Evolutionary conservation across 2,797 vertebrate genomes (phyloP).

Genomic region (Eospalax fontanierii): DNA sequence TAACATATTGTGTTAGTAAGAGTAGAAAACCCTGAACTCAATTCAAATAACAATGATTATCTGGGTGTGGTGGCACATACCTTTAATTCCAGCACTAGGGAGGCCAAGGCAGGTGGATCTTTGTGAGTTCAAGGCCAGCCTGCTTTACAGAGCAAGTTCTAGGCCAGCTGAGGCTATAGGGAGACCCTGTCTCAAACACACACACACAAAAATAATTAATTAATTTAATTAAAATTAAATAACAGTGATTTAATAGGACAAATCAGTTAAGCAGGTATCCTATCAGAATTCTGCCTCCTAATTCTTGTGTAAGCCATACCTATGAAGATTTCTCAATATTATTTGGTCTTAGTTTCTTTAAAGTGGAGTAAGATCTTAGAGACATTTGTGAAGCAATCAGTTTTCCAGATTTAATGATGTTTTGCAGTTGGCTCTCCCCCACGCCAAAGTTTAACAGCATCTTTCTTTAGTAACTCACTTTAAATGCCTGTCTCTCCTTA

Average conservation of each 20-base stretch:
- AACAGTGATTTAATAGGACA: constrained; percentile 58
- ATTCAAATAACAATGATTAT: constrained; percentile 30
- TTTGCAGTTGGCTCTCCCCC: not conserved
- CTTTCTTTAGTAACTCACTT: not conserved
- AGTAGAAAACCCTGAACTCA: not conserved
- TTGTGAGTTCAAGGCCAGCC: no score
- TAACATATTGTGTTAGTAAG: not conserved
- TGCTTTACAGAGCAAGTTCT: no score
- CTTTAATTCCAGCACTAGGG: no score
- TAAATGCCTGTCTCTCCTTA: not conserved
- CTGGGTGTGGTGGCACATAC: no score
- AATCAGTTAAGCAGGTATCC: constrained; percentile 54
- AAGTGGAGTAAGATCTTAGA: constrained; percentile 57
- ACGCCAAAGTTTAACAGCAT: not conserved
- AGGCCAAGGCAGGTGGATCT: no score
- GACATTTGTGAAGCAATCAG: constrained; percentile 11
- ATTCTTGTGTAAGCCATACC: not conserved
- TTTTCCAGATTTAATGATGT: constrained; percentile 32
- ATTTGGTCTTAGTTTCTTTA: constrained; percentile 52
- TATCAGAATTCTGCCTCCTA: not conserved
- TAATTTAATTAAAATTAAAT: no score
- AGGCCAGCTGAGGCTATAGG: no score
- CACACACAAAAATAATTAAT: no score
- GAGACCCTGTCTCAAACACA: no score
- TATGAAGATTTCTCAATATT: not conserved